A percentile compares a stretch with the other conserved stretches of the same genome.
phyloP scores from a whole-genome alignment of 2,113 vertebrate genomes.

The Scartelaos histophorus region DNA sequence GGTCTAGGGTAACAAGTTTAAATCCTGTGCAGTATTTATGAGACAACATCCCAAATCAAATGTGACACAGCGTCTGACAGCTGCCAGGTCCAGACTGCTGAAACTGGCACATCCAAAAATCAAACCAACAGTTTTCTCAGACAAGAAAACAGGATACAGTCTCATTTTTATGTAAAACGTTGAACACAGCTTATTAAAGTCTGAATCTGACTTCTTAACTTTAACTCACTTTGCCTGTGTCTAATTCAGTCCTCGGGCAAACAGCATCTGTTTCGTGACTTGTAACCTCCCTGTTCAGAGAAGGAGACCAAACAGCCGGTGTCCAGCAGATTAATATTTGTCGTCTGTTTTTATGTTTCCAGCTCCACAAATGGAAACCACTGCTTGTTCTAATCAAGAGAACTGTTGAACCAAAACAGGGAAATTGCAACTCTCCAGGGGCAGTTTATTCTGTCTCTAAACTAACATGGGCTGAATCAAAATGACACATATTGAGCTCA shows the following conservation, averaged over 20 bases:
- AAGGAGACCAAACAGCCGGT: not conserved
- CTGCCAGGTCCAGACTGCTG: not conserved
- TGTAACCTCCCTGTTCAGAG: not conserved
- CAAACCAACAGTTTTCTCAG: not conserved
- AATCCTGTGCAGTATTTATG: slow-evolving; percentile 21
- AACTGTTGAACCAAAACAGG: slow-evolving; percentile 6
- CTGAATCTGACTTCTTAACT: not conserved
- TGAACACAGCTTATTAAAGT: not conserved
- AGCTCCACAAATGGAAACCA: not conserved
- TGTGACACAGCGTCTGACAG: not conserved
- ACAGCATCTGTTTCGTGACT: slow-evolving; percentile 9
- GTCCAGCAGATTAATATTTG: not conserved
- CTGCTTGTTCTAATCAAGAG: not conserved
- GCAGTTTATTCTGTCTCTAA: not conserved
- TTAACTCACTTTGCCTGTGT: not conserved
- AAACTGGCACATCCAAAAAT: not conserved
- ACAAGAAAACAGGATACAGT: slow-evolving; percentile 2
- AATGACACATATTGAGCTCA: not conserved
- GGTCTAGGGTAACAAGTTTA: not conserved
- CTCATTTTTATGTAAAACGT: not conserved
- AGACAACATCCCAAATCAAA: slow-evolving; percentile 7
- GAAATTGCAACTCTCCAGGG: not conserved
- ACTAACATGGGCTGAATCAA: not conserved
- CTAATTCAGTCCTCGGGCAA: not conserved
- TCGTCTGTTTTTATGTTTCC: not conserved